Percentiles rank a stretch among this genome's conserved stretches.
phyloP scores from a whole-genome alignment of 2,888 invertebrate species.

The Cerastis leucographa region DNA sequence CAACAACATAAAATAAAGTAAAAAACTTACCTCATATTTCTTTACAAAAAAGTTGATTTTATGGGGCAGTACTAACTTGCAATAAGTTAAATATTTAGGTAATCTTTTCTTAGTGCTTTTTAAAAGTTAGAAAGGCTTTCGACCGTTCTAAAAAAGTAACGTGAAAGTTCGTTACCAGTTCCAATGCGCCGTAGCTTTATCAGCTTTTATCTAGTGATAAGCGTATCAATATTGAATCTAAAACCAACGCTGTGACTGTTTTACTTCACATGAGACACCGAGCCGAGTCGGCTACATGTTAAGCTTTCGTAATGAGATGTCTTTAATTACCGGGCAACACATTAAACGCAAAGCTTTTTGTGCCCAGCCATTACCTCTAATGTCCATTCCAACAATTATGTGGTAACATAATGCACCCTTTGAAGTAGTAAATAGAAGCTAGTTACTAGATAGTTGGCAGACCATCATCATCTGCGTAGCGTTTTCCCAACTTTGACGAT shows the following conservation, averaged over 20 bases:
- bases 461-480: no score
- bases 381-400: not conserved
- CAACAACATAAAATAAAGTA: no score
- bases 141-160: not conserved
- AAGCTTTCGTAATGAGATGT: conserved; percentile 26
- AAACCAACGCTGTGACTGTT: not conserved
- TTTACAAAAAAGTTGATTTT: not conserved
- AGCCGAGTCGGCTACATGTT: conserved; percentile 31
- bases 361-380: conserved; percentile 16
- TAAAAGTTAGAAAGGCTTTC: not conserved
- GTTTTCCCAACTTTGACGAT: no score
- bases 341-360: conserved; percentile 31
- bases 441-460: not conserved
- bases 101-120: not conserved
- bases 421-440: not conserved
- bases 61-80: no score
- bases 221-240: conserved; percentile 1
- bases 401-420: not conserved
- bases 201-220: not conserved
- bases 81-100: not conserved
- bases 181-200: not conserved
- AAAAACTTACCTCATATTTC: no score
- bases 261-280: conserved; percentile 3
- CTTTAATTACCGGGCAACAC: conserved; percentile 36
- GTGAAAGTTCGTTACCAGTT: not conserved